Evolutionary conservation across 2,113 vertebrate genomes (phyloP).

Genomic region (Mormoops blainvillei): DNA sequence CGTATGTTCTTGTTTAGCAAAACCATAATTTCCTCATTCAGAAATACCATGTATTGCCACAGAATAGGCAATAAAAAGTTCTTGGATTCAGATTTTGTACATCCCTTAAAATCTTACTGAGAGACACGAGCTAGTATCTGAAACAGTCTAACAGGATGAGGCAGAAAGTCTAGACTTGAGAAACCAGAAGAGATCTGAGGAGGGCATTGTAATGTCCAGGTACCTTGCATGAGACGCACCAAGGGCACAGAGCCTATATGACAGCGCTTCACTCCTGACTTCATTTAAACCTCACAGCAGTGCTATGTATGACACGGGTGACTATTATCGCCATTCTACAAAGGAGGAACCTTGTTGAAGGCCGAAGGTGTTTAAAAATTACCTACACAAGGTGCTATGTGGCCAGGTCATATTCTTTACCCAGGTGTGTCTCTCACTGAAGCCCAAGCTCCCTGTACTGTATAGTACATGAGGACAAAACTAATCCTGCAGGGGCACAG

Average conservation of each 20-base stretch:
- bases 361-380: neutral
- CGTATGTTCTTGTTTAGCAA: neutral
- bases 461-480: neutral
- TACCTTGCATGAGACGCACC: neutral
- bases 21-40: neutral
- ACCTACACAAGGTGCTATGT: neutral
- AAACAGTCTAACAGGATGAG: neutral
- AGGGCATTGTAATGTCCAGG: neutral
- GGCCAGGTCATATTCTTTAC: neutral
- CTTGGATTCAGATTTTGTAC: neutral
- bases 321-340: neutral
- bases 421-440: neutral
- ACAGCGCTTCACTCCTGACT: neutral
- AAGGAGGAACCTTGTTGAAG: neutral
- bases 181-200: neutral
- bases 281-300: neutral
- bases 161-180: neutral
- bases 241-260: neutral
- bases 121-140: neutral
- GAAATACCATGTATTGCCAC: neutral
- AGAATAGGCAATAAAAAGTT: neutral
- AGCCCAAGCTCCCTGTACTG: neutral
- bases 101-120: neutral
- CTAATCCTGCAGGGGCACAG: neutral
- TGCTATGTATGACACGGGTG: neutral